Evolutionary conservation across 2,888 invertebrate species (phyloP).

Genomic region (Phaedon cochleariae): DNA sequence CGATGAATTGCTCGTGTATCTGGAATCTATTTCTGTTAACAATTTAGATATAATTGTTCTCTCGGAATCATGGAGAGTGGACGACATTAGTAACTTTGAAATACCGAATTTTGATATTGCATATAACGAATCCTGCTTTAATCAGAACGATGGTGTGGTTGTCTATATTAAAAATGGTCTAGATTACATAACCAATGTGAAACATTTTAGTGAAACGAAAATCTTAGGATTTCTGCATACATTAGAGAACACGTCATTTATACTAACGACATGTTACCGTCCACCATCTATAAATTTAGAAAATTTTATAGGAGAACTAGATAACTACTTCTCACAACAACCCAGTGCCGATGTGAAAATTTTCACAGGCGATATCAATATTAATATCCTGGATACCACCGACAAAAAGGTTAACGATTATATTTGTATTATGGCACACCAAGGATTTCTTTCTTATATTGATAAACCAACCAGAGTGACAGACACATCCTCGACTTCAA

Average conservation of each 20-base stretch:
- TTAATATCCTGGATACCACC: neutral
- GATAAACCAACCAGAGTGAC: conserved; percentile 6
- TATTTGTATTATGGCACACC: conserved; percentile 7
- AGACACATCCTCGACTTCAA: neutral
- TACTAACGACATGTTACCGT: neutral
- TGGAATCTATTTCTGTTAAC: conserved; percentile 1
- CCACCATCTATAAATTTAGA: neutral
- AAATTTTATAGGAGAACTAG: neutral
- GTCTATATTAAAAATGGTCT: neutral
- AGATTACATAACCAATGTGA: conserved; percentile 1
- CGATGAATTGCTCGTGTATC: conserved; percentile 4
- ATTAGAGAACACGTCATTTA: neutral
- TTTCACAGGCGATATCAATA: neutral
- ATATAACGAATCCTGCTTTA: conserved; percentile 5
- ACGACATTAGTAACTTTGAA: conserved; percentile 3
- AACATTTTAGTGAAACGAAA: conserved; percentile 8
- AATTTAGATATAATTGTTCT: conserved; percentile 1
- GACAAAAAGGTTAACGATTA: conserved; percentile 6
- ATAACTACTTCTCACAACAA: neutral
- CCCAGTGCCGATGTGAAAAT: conserved; percentile 2
- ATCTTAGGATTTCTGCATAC: conserved; percentile 5
- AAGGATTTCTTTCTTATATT: conserved; percentile 6
- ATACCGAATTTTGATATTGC: neutral
- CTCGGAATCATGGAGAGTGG: neutral
- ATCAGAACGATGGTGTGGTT: conserved; percentile 7